Evolutionary conservation across 2,888 invertebrate species (phyloP).

Genomic region (Oithona nana): DNA sequence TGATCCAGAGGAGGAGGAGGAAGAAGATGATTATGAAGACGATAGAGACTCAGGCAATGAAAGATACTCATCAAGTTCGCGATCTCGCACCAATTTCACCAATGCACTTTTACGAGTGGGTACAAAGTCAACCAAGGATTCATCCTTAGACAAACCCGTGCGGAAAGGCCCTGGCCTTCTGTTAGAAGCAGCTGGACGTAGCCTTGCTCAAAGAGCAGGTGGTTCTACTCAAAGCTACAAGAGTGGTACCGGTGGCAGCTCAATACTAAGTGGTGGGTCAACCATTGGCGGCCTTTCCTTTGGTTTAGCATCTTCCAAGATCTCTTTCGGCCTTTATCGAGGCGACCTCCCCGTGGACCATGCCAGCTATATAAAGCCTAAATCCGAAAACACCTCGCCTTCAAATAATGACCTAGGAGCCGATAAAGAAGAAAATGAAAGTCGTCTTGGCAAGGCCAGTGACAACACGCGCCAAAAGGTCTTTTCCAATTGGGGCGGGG

Average conservation of each 20-base stretch:
- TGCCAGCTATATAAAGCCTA: not conserved
- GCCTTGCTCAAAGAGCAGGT: not conserved
- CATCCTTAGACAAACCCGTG: conserved; percentile 9
- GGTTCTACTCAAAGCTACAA: not conserved
- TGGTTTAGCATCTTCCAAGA: not conserved
- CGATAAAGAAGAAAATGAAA: not conserved
- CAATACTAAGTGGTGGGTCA: not conserved
- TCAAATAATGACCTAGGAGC: not conserved
- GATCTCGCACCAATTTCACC: conserved; percentile 1
- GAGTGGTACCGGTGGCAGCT: not conserved
- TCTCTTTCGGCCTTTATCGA: conserved; percentile 15
- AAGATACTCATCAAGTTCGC: not conserved
- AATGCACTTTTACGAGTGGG: conserved; percentile 12
- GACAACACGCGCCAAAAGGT: conserved; percentile 8
- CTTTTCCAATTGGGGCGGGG: conserved; percentile 17
- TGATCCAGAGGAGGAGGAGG: not conserved
- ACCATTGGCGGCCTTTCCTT: not conserved
- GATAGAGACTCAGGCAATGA: too few relatives aligned
- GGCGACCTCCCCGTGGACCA: conserved; percentile 15
- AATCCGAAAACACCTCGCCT: not conserved
- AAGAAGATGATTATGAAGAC: too few relatives aligned
- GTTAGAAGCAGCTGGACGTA: conserved; percentile 4
- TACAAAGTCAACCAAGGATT: conserved; percentile 15
- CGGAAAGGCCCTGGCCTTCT: conserved; percentile 5
- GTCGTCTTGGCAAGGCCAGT: not conserved